Conservation (phyloP, 92 coral and sea anemone genomes). For the Heteractis magnifica region DNA sequence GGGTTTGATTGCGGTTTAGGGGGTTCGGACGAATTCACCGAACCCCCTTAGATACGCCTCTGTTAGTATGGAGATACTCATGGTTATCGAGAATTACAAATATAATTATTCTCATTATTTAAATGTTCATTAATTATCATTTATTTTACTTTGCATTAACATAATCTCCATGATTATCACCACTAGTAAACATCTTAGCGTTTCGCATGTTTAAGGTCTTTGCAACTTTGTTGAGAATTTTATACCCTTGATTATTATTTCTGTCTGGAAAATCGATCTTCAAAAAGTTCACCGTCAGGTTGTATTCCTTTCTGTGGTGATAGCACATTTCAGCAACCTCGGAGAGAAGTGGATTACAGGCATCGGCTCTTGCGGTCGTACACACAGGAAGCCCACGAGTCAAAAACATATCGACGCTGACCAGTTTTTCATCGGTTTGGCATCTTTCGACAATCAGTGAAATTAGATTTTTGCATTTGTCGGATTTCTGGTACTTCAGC, state of each 20-base stretch:
- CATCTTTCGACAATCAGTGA: neutral
- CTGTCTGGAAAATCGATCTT: slow-evolving; percentile 38
- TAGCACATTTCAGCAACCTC: slow-evolving; percentile 34
- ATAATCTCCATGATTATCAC: neutral
- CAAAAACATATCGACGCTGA: slow-evolving; percentile 26
- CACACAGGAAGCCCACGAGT: slow-evolving; percentile 36
- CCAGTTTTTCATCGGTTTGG: neutral
- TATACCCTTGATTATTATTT: neutral
- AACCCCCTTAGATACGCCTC: too few relatives aligned
- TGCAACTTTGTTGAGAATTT: slow-evolving; percentile 1
- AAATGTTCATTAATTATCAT: neutral
- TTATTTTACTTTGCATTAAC: neutral
- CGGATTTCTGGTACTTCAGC: slow-evolving; percentile 18
- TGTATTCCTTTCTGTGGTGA: neutral
- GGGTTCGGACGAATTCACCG: too few relatives aligned
- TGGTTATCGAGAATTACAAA: too few relatives aligned
- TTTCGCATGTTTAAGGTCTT: neutral
- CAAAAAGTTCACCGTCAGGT: slow-evolving; percentile 45
- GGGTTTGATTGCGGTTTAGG: too few relatives aligned
- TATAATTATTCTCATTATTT: too few relatives aligned
- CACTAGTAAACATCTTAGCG: neutral
- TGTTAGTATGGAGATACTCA: too few relatives aligned
- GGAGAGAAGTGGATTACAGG: slow-evolving; percentile 27
- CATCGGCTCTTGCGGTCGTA: slow-evolving; percentile 36
- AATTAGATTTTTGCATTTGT: slow-evolving; percentile 18